Conservation (phyloP, 2,113 vertebrate genomes). For the Macquaria ambigua region DNA sequence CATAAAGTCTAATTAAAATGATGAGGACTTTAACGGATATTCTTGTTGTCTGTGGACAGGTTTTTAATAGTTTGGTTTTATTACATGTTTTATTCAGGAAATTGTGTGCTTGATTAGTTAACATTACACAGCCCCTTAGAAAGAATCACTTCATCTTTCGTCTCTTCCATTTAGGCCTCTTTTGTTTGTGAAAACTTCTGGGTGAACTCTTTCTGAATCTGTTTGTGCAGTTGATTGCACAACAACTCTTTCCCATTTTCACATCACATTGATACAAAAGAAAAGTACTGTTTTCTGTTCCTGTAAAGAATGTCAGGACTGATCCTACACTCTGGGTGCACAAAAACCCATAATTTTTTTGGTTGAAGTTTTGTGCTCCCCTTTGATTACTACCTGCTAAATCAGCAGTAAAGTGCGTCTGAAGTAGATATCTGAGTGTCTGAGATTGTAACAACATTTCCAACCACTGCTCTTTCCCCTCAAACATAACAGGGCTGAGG, state of each 20-base stretch:
- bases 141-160: background rate
- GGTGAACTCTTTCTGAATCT: background rate
- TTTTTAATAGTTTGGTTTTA: background rate
- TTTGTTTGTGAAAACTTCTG: background rate
- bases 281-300: background rate
- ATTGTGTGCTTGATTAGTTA: background rate
- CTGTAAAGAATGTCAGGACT: background rate
- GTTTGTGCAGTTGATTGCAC: background rate
- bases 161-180: background rate
- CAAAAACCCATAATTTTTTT: background rate
- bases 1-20: too few species aligned
- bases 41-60: background rate
- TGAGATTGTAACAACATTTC: background rate
- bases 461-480: background rate
- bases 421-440: background rate
- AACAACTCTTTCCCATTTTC: background rate
- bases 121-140: background rate
- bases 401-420: background rate
- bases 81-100: background rate
- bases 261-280: background rate
- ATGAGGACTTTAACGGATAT: too few species aligned
- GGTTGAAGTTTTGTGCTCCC: background rate
- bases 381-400: background rate
- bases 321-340: background rate
- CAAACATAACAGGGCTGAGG: too few species aligned